Conservation (phyloP, 2,113 vertebrate species). For the Mystacornis crossleyi region DNA sequence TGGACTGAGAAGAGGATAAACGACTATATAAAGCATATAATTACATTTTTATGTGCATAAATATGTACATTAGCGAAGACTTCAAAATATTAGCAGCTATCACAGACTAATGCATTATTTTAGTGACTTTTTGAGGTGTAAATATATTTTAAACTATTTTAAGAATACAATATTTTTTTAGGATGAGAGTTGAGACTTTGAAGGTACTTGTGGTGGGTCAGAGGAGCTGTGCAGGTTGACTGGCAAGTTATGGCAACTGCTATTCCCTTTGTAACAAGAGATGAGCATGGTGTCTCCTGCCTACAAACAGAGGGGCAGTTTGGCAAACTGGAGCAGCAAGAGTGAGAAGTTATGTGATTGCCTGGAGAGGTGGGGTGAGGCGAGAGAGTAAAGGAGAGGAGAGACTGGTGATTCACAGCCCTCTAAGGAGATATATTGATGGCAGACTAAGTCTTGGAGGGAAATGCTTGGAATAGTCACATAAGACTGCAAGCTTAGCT, state of each 20-base stretch:
- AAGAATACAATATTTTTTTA: neutral
- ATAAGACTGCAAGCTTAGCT: neutral
- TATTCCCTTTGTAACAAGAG: neutral
- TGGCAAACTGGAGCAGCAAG: neutral
- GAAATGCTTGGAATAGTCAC: neutral
- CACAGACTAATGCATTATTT: conserved; percentile 19
- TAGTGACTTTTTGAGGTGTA: neutral
- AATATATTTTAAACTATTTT: conserved; percentile 1
- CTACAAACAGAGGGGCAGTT: neutral
- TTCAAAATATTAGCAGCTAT: neutral
- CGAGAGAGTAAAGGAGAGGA: neutral
- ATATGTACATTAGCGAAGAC: neutral
- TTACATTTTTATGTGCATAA: neutral
- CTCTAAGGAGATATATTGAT: neutral
- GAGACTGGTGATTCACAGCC: neutral
- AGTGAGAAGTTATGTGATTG: neutral
- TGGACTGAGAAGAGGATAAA: neutral
- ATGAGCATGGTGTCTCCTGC: neutral
- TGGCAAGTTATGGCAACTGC: neutral
- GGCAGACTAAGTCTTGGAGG: neutral
- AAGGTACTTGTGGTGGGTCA: neutral
- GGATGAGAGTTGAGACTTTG: neutral
- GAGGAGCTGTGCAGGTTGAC: neutral
- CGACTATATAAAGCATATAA: neutral
- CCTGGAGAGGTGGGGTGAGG: neutral